Evolutionary conservation across 2,888 invertebrate species (phyloP).

Genomic region (Podotricha telesiphe): DNA sequence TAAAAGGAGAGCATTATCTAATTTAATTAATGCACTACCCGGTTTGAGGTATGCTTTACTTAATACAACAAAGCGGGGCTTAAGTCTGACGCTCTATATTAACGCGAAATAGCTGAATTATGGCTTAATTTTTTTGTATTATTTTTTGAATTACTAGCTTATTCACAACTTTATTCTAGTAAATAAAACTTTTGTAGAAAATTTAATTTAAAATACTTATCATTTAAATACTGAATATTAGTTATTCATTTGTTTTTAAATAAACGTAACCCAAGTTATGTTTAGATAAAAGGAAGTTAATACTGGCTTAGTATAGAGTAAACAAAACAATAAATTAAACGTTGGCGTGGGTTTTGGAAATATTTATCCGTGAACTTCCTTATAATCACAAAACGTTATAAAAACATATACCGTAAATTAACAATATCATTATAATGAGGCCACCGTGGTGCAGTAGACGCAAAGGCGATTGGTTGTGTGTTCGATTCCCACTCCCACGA

Average conservation of each 20-base stretch:
- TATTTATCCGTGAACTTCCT: neutral
- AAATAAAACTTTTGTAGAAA: neutral
- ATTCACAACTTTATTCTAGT: no score
- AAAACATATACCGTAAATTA: neutral
- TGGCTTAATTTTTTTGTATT: neutral
- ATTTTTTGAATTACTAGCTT: neutral
- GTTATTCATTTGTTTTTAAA: no score
- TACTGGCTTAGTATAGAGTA: neutral
- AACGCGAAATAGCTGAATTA: constrained; percentile 5
- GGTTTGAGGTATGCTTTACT: neutral
- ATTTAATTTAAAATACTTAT: neutral
- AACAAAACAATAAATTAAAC: neutral
- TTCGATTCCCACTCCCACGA: no score
- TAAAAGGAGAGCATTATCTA: constrained; percentile 12
- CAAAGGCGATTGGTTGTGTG: no score
- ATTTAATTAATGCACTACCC: constrained; percentile 4
- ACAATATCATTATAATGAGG: neutral
- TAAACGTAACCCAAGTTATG: neutral
- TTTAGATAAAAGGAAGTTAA: neutral
- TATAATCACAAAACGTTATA: neutral
- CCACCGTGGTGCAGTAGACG: no score
- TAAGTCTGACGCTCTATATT: constrained; percentile 6
- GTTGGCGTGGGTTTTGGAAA: neutral
- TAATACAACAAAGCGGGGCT: neutral
- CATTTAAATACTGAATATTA: no score